Evolutionary conservation across 2,113 vertebrate genomes (phyloP), one percentile per base, ranked within the genome.

Genomic region (Prionailurus bengalensis): DNA sequence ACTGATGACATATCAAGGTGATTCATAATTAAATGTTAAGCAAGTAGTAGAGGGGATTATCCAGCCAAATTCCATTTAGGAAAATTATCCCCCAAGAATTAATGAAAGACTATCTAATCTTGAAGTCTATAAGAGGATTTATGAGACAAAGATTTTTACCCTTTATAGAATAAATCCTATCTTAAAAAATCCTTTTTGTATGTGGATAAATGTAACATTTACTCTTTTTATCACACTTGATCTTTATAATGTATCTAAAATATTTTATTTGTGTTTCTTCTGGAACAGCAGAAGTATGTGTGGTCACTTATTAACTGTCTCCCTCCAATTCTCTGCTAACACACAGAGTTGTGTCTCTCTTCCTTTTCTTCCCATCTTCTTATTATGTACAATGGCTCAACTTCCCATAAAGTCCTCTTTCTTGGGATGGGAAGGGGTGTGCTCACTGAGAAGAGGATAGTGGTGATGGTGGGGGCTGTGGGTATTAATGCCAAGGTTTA

Each of bases 51-150:
- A 85, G 76, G 80, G 55, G 71, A 58, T 48, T 93, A 66, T 63
- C 42, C 33, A 53, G 81, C 53, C 74, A 91, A 83, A 84, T 39
- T 82, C 74, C 39, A 78, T 58, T 71, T 97, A 88, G 55, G 33
- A 80, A 95, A 93, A 87, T 84, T n/a, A 80, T 81, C 39, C 74
- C 10, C 58, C n/a, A 88, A 80, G 71, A 93, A 58, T 61, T 66
- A 61, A 48, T 74, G 65, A 71, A 76, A 80, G 33, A 83, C 12
- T 79, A 63, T 91, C 31, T 91, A 76, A 89, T 84, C 89, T 96
- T 88, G 83, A 91, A 95, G 53, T 73, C 39, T 88, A 33, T 66
- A 87, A 91, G 90, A 82, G 15, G 25, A 65, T 93, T 94, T 92
- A 39, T 25, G 25, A 80, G n/a, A 51, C 17, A 91, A 79, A 61